These are phyloP conservation scores for Raja brachyura DNA, from an alignment of 2,113 vertebrate genomes.

Conservation along the genomic window DNA sequence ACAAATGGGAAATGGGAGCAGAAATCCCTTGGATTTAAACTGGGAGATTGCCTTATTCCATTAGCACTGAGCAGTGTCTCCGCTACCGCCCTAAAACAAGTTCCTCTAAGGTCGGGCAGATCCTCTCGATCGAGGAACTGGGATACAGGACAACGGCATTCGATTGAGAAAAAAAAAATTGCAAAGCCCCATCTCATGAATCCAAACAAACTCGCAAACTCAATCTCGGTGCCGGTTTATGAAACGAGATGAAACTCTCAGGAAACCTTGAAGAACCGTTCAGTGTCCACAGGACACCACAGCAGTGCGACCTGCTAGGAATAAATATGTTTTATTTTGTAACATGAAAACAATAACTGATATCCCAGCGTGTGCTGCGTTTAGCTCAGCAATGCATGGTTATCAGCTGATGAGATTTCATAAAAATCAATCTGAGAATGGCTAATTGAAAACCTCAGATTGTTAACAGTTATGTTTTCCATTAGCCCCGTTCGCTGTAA, in stretches of 20 bases:
- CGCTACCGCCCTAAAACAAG: too few species aligned
- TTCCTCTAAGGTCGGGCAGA: not conserved
- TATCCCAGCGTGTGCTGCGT: constrained; percentile 4
- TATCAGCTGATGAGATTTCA: constrained; percentile 31
- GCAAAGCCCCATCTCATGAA: not conserved
- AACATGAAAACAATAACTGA: constrained; percentile 15
- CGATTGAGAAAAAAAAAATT: not conserved
- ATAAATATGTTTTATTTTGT: not conserved
- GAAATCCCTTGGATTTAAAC: not conserved
- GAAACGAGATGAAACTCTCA: not conserved
- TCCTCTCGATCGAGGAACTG: not conserved
- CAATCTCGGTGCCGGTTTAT: not conserved
- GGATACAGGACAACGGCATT: not conserved
- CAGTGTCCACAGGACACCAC: not conserved
- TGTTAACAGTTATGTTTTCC: constrained; percentile 37
- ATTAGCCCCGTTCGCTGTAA: constrained; percentile 19
- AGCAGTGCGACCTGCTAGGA: not conserved
- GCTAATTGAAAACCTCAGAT: constrained; percentile 31
- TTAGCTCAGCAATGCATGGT: not conserved
- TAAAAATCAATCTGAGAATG: constrained; percentile 33
- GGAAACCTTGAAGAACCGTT: not conserved
- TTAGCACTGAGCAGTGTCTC: not conserved
- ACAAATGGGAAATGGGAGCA: not conserved
- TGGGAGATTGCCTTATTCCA: not conserved
- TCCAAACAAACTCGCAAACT: not conserved